phyloP scores from a whole-genome alignment of 2,797 vertebrate genomes.

The Pagetopsis macropterus region DNA sequence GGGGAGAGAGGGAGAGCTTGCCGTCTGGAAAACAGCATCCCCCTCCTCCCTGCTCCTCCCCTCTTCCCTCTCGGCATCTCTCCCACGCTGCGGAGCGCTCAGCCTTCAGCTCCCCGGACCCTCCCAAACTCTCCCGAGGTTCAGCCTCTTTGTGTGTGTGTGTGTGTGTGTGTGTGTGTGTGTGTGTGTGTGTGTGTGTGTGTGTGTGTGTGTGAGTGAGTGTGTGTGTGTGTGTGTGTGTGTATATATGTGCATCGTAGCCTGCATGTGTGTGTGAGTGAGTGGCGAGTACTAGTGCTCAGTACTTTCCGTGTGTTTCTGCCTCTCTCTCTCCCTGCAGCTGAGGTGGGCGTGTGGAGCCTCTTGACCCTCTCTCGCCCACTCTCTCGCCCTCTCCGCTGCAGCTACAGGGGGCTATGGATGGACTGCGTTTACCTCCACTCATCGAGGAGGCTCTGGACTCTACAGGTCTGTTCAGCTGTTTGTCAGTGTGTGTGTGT shows the following conservation, averaged over 20 bases:
- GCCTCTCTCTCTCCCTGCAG: slow-evolving; percentile 57
- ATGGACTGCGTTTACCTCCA: slow-evolving; percentile 83
- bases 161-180: slow-evolving; percentile 1
- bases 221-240: neutral
- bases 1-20: slow-evolving; percentile 20
- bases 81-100: slow-evolving; percentile 71
- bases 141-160: slow-evolving; percentile 33
- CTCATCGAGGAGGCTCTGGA: slow-evolving; percentile 83
- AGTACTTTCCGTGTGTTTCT: slow-evolving; percentile 46
- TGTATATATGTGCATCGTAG: slow-evolving; percentile 1
- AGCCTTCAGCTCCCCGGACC: slow-evolving; percentile 70
- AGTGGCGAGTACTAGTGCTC: slow-evolving; percentile 43
- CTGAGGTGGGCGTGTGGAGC: slow-evolving; percentile 78
- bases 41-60: slow-evolving; percentile 71
- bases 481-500: slow-evolving; percentile 8
- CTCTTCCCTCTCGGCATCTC: slow-evolving; percentile 70
- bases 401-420: slow-evolving; percentile 77
- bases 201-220: neutral
- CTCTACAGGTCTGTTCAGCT: slow-evolving; percentile 80
- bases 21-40: slow-evolving; percentile 74
- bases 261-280: slow-evolving; percentile 4
- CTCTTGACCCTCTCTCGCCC: slow-evolving; percentile 77
- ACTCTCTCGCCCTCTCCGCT: slow-evolving; percentile 63
- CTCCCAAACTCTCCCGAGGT: slow-evolving; percentile 67
- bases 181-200: slow-evolving; percentile 4